Base-by-base conservation (phyloP, 2,888 invertebrate species). In the Leptarthrus brevirostris region DNA sequence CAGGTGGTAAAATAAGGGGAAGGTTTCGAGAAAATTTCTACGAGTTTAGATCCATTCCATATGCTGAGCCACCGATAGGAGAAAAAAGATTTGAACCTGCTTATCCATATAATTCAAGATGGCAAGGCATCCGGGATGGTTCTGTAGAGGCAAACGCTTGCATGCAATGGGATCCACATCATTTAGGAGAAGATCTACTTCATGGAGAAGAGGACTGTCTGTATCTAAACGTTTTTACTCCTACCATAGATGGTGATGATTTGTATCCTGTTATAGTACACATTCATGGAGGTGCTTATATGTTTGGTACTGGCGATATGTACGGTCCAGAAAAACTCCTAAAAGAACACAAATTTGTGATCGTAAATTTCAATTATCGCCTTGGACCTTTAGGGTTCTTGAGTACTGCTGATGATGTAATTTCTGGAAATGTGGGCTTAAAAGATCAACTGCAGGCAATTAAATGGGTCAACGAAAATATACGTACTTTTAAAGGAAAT, bases 321-420 rank as follows among this genome's bases (percentile, higher is more conserved):
- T 90, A 88, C 80, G 88, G 88, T 0, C 87, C 90, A 0, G 82
- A 86, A 6, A 86, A 87, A 76, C 77, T 93, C 0, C 88, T 93
- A 88, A 88, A 90, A 66, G 75, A 72, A 2, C 83, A 86, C 56
- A 88, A 91, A 77, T 85, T 91, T 3, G 88, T 93, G 1, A 85
- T 90, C 0, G 91, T 92, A 0, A 91, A 90, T 10, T 79, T 93
- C 0, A 92, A 90, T 82, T 93, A 92, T 79, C 86, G 93, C 54
- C 79, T 93, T n/a, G 92, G 93, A 52, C 89, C 91, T 0, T 80
- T 93, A 73, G 92, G 93, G 56, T 93, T 94, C 81, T 84, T 93
- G 0, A 92, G 91, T 80, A 92, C 93, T 0, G 92, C 90, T 36
- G 92, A 93, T 77, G 87, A 88, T 0, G 80, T 87, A 0, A 86